Percentiles rank a stretch among this genome's conserved stretches.
phyloP scores from a whole-genome alignment of 2,113 vertebrate genomes.

The Lichenostomus cassidix region DNA sequence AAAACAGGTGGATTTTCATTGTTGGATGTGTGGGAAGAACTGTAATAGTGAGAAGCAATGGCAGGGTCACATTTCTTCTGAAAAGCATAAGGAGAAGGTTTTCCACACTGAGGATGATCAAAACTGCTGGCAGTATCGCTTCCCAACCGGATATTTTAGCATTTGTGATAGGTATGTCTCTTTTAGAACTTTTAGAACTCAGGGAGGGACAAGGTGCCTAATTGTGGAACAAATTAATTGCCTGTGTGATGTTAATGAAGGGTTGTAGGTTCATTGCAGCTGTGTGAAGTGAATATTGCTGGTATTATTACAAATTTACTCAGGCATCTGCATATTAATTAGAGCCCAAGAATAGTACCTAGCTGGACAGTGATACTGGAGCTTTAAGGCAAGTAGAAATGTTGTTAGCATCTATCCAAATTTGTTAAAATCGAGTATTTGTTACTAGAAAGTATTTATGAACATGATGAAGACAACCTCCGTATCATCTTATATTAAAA shows the following conservation, averaged over 20 bases:
- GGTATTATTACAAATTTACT: background rate
- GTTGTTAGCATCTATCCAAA: background rate
- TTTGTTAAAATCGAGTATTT: background rate
- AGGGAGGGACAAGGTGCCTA: background rate
- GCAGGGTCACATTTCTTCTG: conserved; percentile 97
- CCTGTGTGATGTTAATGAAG: background rate
- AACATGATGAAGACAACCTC: background rate
- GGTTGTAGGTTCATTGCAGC: background rate
- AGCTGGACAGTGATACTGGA: background rate
- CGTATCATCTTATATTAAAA: background rate
- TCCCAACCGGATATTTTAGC: conserved; percentile 92
- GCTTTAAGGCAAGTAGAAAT: background rate
- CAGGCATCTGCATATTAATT: background rate
- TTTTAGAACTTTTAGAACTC: background rate
- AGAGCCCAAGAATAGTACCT: background rate
- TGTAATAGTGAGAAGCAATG: conserved; percentile 98
- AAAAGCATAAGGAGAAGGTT: conserved; percentile 97
- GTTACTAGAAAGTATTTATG: background rate
- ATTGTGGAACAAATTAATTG: background rate
- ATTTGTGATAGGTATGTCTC: conserved; percentile 88
- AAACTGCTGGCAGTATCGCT: conserved; percentile 98
- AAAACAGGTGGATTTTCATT: conserved; percentile 91
- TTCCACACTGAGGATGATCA: conserved; percentile 97
- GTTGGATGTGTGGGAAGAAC: conserved; percentile 98
- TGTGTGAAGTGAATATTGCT: background rate